These are phyloP conservation scores for Porites evermanni DNA, from an alignment of 92 coral and sea anemone genomes.

Conservation along the genomic window DNA sequence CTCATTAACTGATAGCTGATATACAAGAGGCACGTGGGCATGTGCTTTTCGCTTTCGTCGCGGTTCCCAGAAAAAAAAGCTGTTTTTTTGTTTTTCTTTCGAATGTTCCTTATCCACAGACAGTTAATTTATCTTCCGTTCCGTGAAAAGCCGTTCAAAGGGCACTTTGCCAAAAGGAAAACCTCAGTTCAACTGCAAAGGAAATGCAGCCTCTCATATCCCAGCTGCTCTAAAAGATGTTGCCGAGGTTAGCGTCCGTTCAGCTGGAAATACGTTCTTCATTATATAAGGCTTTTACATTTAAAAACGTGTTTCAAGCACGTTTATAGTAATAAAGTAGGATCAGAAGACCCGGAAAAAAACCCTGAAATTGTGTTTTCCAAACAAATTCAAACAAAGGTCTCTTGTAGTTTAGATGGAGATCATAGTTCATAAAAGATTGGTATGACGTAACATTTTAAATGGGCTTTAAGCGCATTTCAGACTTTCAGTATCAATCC, in stretches of 20 bases:
- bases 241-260: not conserved
- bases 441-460: slow-evolving; percentile 28
- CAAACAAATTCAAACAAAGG: slow-evolving; percentile 4
- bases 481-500: slow-evolving; percentile 14
- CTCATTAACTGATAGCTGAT: not conserved
- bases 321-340: not conserved
- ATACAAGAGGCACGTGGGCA: not conserved
- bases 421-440: not conserved
- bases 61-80: not conserved
- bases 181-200: not conserved
- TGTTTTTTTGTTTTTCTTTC: slow-evolving; percentile 29
- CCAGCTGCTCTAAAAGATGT: not conserved
- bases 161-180: slow-evolving; percentile 9
- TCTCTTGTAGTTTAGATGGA: not conserved
- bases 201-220: not conserved
- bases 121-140: slow-evolving; percentile 5
- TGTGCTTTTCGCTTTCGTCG: slow-evolving; percentile 48
- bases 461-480: not conserved
- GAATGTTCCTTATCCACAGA: not conserved
- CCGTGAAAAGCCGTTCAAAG: not conserved
- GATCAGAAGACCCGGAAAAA: not conserved
- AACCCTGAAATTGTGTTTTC: not conserved
- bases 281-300: not conserved
- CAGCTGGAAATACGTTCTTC: slow-evolving; percentile 3
- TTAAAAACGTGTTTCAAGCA: not conserved